These are phyloP conservation scores for Campaea margaritaria DNA, from an alignment of 2,888 invertebrate species.

Conservation along the genomic window DNA sequence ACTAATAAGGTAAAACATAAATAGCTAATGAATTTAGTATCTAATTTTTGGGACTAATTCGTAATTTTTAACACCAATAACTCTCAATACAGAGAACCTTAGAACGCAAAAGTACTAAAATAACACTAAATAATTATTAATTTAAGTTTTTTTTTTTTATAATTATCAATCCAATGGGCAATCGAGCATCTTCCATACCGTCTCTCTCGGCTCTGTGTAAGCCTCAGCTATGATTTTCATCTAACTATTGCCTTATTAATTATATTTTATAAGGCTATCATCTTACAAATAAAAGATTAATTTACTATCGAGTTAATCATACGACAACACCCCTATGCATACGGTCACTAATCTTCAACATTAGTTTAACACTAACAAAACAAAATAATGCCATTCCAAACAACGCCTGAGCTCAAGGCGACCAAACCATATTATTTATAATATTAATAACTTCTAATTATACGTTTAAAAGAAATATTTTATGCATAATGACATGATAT, in stretches of 20 bases:
- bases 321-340: slow-evolving; percentile 21
- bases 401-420: slow-evolving; percentile 55
- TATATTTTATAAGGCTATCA: slow-evolving; percentile 12
- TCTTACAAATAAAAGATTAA: slow-evolving; percentile 1
- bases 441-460: slow-evolving; percentile 85
- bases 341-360: slow-evolving; percentile 34
- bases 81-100: no score
- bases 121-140: no score
- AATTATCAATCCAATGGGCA: no score
- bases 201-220: no score
- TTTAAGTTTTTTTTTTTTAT: no score
- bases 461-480: slow-evolving; percentile 84
- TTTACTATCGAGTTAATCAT: not conserved
- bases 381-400: slow-evolving; percentile 61
- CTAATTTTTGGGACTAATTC: no score
- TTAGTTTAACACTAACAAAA: slow-evolving; percentile 52
- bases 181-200: no score
- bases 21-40: no score
- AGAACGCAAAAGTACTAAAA: no score
- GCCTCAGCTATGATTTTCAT: not conserved
- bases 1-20: no score
- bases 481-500: slow-evolving; percentile 84
- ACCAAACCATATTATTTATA: slow-evolving; percentile 75
- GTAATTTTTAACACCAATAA: no score
- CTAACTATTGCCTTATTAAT: not conserved